Conservation (phyloP, 2,888 invertebrate genomes). For the Heteromurus nitidus region DNA sequence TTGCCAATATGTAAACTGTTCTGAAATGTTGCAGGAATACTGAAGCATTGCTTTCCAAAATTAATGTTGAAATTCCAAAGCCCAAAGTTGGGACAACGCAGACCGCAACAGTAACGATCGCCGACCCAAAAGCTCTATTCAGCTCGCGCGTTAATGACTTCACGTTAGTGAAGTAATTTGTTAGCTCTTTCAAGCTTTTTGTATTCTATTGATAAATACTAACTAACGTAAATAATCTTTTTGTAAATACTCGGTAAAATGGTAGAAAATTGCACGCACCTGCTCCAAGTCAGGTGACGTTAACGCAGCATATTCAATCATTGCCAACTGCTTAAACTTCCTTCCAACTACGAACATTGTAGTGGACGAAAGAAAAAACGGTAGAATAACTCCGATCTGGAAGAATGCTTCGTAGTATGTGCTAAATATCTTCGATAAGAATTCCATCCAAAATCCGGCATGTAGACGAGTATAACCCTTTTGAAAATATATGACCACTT, state of each 20-base stretch:
- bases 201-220: not conserved
- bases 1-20: conserved; percentile 6
- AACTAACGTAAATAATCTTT: not conserved
- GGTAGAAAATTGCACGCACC: conserved; percentile 2
- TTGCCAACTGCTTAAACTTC: conserved; percentile 12
- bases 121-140: conserved; percentile 26
- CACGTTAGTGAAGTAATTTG: conserved; percentile 1
- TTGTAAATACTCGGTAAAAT: not conserved
- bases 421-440: not conserved
- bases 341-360: conserved; percentile 34
- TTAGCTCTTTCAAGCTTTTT: conserved; percentile 8
- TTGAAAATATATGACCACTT: not conserved
- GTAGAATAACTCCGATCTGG: conserved; percentile 17
- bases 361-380: not conserved
- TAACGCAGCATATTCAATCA: conserved; percentile 26
- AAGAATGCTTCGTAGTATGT: conserved; percentile 15
- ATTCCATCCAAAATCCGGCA: not conserved
- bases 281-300: conserved; percentile 5
- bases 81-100: conserved; percentile 28
- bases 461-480: not conserved
- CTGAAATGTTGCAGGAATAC: not conserved
- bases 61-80: conserved; percentile 7
- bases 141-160: conserved; percentile 8
- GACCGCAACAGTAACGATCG: conserved; percentile 1
- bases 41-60: not conserved